These are phyloP conservation scores for Lobophora halterata DNA, from an alignment of 2,888 invertebrate genomes.

Conservation along the genomic window DNA sequence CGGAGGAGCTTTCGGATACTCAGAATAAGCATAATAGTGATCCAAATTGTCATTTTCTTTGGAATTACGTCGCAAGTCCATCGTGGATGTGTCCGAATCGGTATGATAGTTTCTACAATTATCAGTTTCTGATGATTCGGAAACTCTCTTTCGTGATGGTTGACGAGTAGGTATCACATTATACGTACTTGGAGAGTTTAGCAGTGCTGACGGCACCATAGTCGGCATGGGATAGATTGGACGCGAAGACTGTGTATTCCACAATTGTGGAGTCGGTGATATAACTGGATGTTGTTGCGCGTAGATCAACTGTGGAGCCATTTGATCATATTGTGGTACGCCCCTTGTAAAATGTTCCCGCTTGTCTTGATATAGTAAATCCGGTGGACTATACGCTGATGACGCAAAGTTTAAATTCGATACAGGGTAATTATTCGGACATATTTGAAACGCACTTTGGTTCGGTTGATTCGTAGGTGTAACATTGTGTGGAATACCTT, in stretches of 20 bases:
- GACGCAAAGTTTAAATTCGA: too few relatives aligned
- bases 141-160: conserved; percentile 10
- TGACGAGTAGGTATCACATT: conserved; percentile 2
- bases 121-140: conserved; percentile 16
- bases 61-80: background rate
- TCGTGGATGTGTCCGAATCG: background rate
- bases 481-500: too few relatives aligned
- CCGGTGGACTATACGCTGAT: conserved; percentile 8
- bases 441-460: too few relatives aligned
- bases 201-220: background rate
- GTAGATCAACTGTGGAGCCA: background rate
- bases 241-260: background rate
- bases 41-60: too few relatives aligned
- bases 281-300: conserved; percentile 2
- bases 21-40: too few relatives aligned
- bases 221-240: conserved; percentile 2
- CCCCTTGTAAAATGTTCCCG: too few relatives aligned
- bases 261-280: conserved; percentile 6
- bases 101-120: background rate
- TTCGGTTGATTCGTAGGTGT: too few relatives aligned
- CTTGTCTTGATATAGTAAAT: conserved; percentile 3
- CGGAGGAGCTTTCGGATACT: too few relatives aligned
- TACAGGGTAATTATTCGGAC: too few relatives aligned
- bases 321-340: conserved; percentile 1
- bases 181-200: background rate